Evolutionary conservation across 1,140 invertebrate species (phyloP).

Genomic region (Harlomillsia oculata): DNA sequence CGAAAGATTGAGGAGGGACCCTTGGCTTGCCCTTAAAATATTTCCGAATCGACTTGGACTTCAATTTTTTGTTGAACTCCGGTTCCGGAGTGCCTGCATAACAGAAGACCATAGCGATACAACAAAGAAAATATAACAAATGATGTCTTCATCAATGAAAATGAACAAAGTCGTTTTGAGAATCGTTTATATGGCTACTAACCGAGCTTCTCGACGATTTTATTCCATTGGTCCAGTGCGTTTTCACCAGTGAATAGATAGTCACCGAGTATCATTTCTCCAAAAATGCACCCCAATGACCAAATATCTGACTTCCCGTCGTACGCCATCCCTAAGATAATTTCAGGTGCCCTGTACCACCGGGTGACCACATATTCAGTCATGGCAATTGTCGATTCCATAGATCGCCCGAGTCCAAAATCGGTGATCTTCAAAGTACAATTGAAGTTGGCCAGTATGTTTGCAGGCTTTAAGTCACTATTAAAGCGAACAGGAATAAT

Average conservation of each 20-base stretch:
- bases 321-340: conserved; percentile 97
- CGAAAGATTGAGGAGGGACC: conserved; percentile 86
- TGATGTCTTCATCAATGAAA: too few relatives aligned
- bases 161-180: background rate
- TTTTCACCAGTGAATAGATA: conserved; percentile 97
- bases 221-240: conserved; percentile 99
- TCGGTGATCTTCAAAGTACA: conserved; percentile 98
- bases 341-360: conserved; percentile 92
- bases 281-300: conserved; percentile 99
- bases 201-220: conserved; percentile 70
- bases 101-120: background rate
- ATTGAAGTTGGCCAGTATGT: conserved; percentile 98
- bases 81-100: conserved; percentile 80
- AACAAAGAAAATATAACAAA: background rate
- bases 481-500: too few relatives aligned
- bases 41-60: conserved; percentile 93
- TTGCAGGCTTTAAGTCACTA: conserved; percentile 98
- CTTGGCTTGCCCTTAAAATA: conserved; percentile 94
- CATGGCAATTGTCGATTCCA: conserved; percentile 94
- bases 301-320: conserved; percentile 99
- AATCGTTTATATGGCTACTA: background rate
- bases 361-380: conserved; percentile 98
- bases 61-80: conserved; percentile 93
- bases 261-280: conserved; percentile 96
- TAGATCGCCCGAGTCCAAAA: conserved; percentile 94